Base-by-base conservation (phyloP, 2,888 invertebrate species). In the Dinocampus coccinellae region DNA sequence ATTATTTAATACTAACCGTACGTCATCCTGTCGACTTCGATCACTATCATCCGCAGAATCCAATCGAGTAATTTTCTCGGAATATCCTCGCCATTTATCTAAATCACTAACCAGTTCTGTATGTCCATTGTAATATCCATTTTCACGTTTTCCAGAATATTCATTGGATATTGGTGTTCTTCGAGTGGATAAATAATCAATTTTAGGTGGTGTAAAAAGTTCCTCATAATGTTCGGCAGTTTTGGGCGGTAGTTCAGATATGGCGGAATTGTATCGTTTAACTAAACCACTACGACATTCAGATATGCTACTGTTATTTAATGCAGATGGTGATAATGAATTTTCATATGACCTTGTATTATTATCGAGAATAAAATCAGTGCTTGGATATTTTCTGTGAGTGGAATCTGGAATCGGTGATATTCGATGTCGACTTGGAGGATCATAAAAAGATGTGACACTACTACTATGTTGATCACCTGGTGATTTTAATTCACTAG, bases 181-280 rank as follows among this genome's bases (percentile, higher is more conserved):
- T 22, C 84, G 74, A 2, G 79, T 58, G 11, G 81, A 73, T 16
- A 82, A 70, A 68, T 83, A 83, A 55, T 85, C 84, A 2, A 82
- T 75, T 65, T 78, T 78, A 24, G 73, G 80, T 1, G 87, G 85
- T 0, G 86, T 75, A 60, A 87, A 67, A 9, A 87, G 74, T 36
- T 86, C 85, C 73, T 87, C 86, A 69, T 83, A 87, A 68, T 87
- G 87, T 58, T 85, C 83, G 1, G 84, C 81, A 3, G 82, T 83
- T 72, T 84, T 86, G 0, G 85, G 82, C 29, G 84, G 82, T 0
- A 80, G 71, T 58, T 77, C 79, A 2, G 80, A 75, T 6, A 78
- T 72, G 0, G 78, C 81, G n/a, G 82, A 83, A 2, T 81, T 81
- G 39, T 84, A 85, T 53, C 83, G 84, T 36, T 82, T 78, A 6